phyloP scores from a whole-genome alignment of 2,888 invertebrate genomes.

The Argyresthia albistria region DNA sequence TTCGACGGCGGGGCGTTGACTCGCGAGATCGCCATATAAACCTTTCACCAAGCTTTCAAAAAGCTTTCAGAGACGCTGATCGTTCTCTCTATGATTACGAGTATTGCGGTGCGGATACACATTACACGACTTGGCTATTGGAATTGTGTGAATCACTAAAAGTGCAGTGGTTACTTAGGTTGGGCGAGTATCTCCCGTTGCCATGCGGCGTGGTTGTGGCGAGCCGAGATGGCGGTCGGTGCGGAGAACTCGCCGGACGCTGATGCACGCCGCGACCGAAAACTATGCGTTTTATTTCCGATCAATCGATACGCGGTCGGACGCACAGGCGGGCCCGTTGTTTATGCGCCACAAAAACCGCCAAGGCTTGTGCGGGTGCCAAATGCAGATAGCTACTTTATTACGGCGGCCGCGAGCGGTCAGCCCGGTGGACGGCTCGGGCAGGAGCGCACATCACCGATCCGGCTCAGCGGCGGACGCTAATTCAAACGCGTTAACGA shows the following conservation, averaged over 20 bases:
- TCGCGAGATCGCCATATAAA: conserved; percentile 49
- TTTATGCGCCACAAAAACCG: conserved; percentile 66
- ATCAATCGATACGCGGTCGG: conserved; percentile 62
- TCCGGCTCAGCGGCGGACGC: conserved; percentile 51
- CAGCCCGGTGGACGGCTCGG: conserved; percentile 48
- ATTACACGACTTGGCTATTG: conserved; percentile 29
- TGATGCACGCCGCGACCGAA: conserved; percentile 54
- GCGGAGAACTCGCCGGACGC: conserved; percentile 57
- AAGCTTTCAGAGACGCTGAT: conserved; percentile 60
- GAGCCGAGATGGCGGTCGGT: conserved; percentile 43
- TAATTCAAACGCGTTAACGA: conserved; percentile 48
- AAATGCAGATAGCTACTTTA: conserved; percentile 27
- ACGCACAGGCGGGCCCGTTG: conserved; percentile 56
- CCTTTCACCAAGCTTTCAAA: conserved; percentile 65
- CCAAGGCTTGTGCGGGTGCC: conserved; percentile 60
- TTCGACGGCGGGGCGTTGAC: conserved; percentile 34
- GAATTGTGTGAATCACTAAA: conserved; percentile 18
- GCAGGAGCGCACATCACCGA: conserved; percentile 55
- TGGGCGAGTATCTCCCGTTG: too few relatives aligned
- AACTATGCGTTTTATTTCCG: conserved; percentile 63
- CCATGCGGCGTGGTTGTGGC: conserved; percentile 23
- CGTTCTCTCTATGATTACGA: conserved; percentile 49
- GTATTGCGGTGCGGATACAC: conserved; percentile 44
- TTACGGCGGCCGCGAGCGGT: conserved; percentile 17
- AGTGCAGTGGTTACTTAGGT: background rate